Conservation (phyloP, 2,113 vertebrate genomes). For the Carlito syrichta region DNA sequence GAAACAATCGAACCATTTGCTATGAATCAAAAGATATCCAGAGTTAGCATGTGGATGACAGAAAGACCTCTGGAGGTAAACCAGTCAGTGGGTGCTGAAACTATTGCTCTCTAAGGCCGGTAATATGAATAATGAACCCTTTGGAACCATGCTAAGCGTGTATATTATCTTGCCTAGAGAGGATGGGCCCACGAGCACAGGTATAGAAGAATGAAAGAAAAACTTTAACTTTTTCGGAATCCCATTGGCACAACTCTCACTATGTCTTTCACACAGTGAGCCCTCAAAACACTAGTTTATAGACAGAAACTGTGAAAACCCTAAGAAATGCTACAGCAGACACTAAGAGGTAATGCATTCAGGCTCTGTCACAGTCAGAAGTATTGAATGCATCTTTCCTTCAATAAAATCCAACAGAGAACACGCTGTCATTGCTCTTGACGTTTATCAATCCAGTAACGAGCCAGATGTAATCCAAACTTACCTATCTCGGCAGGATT, state of each 20-base stretch:
- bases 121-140: background rate
- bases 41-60: background rate
- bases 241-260: background rate
- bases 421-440: background rate
- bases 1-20: background rate
- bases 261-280: background rate
- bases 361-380: background rate
- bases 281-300: background rate
- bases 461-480: background rate
- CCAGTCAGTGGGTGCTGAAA: too few relatives aligned
- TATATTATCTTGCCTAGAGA: background rate
- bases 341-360: background rate
- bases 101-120: too few relatives aligned
- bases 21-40: background rate
- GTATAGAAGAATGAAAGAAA: background rate
- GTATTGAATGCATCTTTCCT: background rate
- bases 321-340: background rate
- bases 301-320: background rate
- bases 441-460: background rate
- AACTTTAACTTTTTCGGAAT: background rate
- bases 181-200: background rate
- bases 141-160: rapidly evolving
- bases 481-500: background rate
- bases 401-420: background rate
- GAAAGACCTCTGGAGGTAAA: background rate